Evolutionary conservation across 2,113 vertebrate genomes (phyloP), one percentile per base, ranked within the genome.

Genomic region (Proteles cristata): DNA sequence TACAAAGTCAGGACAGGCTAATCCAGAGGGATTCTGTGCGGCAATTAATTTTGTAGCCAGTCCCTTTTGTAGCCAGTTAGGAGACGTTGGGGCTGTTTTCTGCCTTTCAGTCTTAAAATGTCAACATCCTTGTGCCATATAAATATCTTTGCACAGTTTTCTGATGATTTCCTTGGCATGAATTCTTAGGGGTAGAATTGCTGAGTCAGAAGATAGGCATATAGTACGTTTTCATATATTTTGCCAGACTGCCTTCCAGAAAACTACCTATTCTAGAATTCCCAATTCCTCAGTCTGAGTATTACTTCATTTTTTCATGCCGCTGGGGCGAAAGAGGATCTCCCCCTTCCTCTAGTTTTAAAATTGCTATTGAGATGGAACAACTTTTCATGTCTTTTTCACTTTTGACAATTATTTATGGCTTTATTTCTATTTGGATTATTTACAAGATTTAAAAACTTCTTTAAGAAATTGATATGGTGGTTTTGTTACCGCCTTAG

Each of bases 41-140:
- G 69, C 17, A 6, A 0, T 73, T 61, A n/a, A 28, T 58, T 91
- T 77, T 69, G 26, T 65, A 39, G 1, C 53, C 43, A 33, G 1
- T n/a, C 10, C 26, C 26, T 12, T 15, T n/a, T n/a, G n/a, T n/a
- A n/a, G n/a, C n/a, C n/a, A n/a, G 1, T 4, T 5, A 17, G 7
- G 3, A 89, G 65, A 16, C 28, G 5, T 19, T 15, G 31, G 17
- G n/a, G 39, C 26, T 25, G 21, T 45, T 82, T 65, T 61, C 31
- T 66, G 4, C 10, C 79, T 90, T n/a, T 71, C n/a, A 53, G 43
- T 65, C 23, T 25, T 31, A 84, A 2, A 21, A 5, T 28, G 21
- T 48, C 50, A 58, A 2, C 28, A 23, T 69, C 21, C 61, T n/a
- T 63, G 71, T 80, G 63, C 19, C 35, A 1, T 88, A 35, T 55